Percentiles rank a stretch among this genome's conserved stretches.
These are phyloP conservation scores for Bactericera cockerelli DNA, from an alignment of 1,140 invertebrate genomes.

Conservation along the genomic window DNA sequence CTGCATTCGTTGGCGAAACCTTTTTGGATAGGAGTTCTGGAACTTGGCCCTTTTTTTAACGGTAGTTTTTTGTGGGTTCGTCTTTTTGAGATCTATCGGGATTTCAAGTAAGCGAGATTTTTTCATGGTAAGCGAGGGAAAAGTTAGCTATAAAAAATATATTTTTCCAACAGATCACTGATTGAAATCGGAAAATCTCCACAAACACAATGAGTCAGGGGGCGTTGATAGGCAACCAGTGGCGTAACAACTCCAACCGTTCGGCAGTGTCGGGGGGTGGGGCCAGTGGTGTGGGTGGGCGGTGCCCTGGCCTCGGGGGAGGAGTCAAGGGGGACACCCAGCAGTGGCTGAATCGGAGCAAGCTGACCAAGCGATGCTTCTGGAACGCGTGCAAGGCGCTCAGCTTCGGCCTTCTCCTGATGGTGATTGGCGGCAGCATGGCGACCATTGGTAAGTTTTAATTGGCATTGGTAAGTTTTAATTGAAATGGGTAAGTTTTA, in stretches of 20 bases:
- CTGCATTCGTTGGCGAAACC: no score
- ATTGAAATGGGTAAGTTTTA: no score
- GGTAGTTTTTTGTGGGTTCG: no score
- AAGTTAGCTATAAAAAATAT: no score
- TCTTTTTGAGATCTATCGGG: no score
- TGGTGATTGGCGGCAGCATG: constrained; percentile 74
- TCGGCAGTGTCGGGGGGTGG: neutral
- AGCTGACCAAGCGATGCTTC: constrained; percentile 37
- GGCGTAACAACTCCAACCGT: neutral
- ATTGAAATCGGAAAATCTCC: no score
- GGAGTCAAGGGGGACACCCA: constrained; percentile 1
- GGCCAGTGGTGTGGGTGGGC: neutral
- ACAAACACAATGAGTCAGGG: neutral
- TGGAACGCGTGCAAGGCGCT: constrained; percentile 82
- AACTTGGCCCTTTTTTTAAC: no score
- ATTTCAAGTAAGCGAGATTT: no score
- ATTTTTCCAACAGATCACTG: no score
- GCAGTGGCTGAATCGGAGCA: constrained; percentile 5
- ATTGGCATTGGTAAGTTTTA: no score
- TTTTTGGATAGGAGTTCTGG: no score
- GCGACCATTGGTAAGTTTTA: constrained; percentile 71
- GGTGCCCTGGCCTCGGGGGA: neutral
- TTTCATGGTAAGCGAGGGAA: no score
- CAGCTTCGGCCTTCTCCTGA: constrained; percentile 62
- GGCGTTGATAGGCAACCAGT: neutral